A percentile compares a stretch with the other conserved stretches of the same genome.
Evolutionary conservation across 2,113 vertebrate species (phyloP).

Genomic region (Toxostoma redivivum): DNA sequence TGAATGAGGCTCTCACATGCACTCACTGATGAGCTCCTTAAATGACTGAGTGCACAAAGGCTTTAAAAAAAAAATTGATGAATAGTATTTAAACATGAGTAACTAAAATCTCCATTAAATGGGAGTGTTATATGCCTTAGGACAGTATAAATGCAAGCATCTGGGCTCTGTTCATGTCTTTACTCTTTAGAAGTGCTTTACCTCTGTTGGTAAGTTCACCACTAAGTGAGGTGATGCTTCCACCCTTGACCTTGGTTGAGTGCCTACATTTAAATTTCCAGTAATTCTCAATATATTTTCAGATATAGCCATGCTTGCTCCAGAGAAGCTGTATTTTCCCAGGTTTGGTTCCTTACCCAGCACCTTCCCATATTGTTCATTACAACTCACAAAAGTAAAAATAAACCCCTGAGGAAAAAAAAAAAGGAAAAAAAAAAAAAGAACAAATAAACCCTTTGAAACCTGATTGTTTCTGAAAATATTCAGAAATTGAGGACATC

Average conservation of each 20-base stretch:
- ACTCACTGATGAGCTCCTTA: background rate
- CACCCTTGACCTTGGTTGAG: background rate
- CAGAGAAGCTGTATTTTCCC: background rate
- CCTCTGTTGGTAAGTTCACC: background rate
- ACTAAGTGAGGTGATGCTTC: background rate
- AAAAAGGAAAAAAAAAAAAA: background rate
- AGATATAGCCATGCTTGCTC: background rate
- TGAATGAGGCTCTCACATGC: rapidly evolving
- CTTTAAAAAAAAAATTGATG: background rate
- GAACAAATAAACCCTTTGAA: background rate
- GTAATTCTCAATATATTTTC: background rate
- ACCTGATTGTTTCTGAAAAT: background rate
- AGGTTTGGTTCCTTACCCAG: background rate
- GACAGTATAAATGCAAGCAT: background rate
- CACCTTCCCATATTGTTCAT: background rate
- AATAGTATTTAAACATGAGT: background rate
- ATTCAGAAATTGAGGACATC: background rate
- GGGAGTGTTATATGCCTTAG: background rate
- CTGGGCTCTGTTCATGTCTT: background rate
- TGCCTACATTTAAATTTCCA: background rate
- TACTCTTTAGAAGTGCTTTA: background rate
- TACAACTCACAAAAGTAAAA: background rate
- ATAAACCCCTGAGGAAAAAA: background rate
- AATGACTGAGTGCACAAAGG: background rate
- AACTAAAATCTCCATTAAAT: slow-evolving; percentile 3